Evolutionary conservation across 2,888 invertebrate species (phyloP), one percentile per base, ranked within the genome.

Genomic region (Melanargia galathea): DNA sequence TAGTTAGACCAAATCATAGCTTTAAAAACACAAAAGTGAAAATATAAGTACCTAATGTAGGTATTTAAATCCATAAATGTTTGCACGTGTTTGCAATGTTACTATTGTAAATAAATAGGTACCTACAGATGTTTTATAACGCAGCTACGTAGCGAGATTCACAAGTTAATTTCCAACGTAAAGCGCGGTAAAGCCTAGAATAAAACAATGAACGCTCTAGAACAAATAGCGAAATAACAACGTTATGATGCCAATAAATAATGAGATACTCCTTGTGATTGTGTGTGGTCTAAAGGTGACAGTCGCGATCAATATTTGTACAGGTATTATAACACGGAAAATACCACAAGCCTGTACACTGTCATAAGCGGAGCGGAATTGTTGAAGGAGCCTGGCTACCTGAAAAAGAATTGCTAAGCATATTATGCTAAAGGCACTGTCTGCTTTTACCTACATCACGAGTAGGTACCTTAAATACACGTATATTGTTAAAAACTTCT

Each of bases 201-300:
- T 57, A 48, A 48, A 57, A 56, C 57, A 60, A 54, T 62, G 24
- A 60, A 56, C 20, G 22, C 22, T 48, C 26, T 13, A 62, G 57
- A 62, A 52, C 48, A 57, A 61, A 57, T 57, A 59, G 59, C 59
- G 49, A 59, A 59, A 63, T 59, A 43, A 66, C 65, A 63, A 58
- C 63, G 66, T 72, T 67, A 64, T 69, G 68, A 73, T 67, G 70
- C 69, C 67, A 71, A 70, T 70, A 75, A 65, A 67, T 63, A 63
- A 63, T 46, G 43, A 58, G 64, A 64, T 59, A 49, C 71, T 74
- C 74, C 74, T 71, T 75, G 74, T 73, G 72, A 65, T 65, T 81
- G 79, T 80, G 87, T 88, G 88, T 89, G 88, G 88, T 87, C 88
- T 77, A 81, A 80, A 75, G 71, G 75, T 81, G 82, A 83, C 74